A percentile compares a stretch with the other conserved stretches of the same genome.
Evolutionary conservation across 2,797 vertebrate genomes (phyloP).

Genomic region (Falco naumanni): DNA sequence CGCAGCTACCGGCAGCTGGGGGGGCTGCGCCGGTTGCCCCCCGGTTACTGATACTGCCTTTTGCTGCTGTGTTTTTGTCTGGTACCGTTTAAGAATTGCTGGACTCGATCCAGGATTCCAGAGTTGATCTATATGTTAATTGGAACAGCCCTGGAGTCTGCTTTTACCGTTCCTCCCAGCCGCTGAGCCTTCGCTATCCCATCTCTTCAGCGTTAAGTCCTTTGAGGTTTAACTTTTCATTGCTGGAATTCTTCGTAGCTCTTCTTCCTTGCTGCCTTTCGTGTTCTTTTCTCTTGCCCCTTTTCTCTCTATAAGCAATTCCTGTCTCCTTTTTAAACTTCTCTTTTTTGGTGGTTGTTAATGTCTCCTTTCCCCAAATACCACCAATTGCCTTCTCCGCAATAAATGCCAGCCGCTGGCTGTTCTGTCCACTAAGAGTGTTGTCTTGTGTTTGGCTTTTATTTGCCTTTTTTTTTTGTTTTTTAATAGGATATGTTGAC

Average conservation of each 20-base stretch:
- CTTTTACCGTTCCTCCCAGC: not conserved
- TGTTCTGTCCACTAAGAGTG: not conserved
- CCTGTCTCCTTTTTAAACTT: not conserved
- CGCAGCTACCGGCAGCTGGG: no score
- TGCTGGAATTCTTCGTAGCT: not conserved
- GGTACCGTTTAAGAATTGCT: not conserved
- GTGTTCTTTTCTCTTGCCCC: not conserved
- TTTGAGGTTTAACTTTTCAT: not conserved
- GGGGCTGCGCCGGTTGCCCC: rapidly evolving
- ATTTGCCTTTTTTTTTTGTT: not conserved
- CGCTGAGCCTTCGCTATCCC: not conserved
- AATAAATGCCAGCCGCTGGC: rapidly evolving
- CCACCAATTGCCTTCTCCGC: rapidly evolving
- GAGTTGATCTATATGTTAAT: not conserved
- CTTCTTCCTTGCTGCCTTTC: not conserved
- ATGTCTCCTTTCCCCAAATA: not conserved
- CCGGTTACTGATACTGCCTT: rapidly evolving
- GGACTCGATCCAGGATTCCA: not conserved
- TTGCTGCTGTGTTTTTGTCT: not conserved
- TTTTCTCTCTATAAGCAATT: not conserved
- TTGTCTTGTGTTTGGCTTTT: no score
- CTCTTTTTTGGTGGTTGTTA: not conserved
- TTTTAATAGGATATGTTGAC: not conserved
- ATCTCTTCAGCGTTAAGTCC: not conserved
- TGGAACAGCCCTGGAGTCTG: not conserved